phyloP scores from a whole-genome alignment of 2,888 invertebrate species.

The Aproaerema taeniolella region DNA sequence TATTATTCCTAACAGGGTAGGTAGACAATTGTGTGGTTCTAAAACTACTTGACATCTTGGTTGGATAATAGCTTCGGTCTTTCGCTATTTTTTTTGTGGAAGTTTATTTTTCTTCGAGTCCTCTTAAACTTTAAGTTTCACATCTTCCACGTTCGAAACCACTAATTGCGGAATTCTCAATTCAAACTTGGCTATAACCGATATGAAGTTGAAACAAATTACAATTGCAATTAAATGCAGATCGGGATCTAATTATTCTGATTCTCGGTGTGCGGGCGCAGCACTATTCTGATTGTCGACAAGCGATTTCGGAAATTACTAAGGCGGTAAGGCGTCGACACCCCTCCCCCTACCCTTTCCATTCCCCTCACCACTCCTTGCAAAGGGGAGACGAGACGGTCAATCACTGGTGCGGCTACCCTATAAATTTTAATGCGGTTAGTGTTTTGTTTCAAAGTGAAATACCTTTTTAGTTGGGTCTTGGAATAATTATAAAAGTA shows the following conservation, averaged over 20 bases:
- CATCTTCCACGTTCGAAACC: too few relatives aligned
- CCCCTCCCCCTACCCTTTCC: constrained; percentile 42
- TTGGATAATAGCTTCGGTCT: too few relatives aligned
- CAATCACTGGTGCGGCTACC: constrained; percentile 44
- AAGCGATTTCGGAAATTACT: constrained; percentile 75
- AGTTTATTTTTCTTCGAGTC: too few relatives aligned
- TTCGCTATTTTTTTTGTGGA: too few relatives aligned
- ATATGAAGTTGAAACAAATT: constrained; percentile 19
- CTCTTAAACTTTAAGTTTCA: too few relatives aligned
- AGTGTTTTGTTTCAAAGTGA: constrained; percentile 15
- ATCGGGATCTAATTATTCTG: constrained; percentile 70
- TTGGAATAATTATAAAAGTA: neutral
- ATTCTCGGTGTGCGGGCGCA: constrained; percentile 50
- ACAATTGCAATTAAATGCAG: constrained; percentile 60
- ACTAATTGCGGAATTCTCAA: too few relatives aligned
- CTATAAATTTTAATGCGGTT: constrained; percentile 40
- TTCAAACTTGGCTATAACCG: neutral
- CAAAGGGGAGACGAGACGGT: constrained; percentile 36
- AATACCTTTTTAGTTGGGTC: constrained; percentile 1
- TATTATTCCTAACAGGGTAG: too few relatives aligned
- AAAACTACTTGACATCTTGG: too few relatives aligned
- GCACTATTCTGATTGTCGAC: constrained; percentile 71
- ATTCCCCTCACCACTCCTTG: too few relatives aligned
- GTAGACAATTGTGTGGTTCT: too few relatives aligned
- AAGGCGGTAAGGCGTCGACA: constrained; percentile 59